Base-by-base conservation (phyloP, 1,140 invertebrate species). In the Drosophila guanche region DNA sequence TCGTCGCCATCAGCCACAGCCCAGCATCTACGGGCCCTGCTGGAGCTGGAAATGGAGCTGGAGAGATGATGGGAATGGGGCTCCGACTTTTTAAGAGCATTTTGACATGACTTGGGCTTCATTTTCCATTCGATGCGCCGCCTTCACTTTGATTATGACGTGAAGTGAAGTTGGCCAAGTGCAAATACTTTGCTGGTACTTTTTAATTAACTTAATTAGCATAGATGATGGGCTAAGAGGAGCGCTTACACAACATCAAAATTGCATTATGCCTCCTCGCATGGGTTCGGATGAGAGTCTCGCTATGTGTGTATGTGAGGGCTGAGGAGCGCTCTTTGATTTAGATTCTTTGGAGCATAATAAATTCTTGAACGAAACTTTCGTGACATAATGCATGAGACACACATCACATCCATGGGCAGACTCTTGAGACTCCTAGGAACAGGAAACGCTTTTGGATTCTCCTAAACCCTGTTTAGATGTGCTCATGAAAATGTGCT, bases 191-290 rank as follows among this genome's bases (percentile, higher is more conserved):
- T 85, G 81, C 83, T 85, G 77, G 81, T 85, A 88, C 81, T 88
- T 85, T 88, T 85, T 85, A 85, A 85, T 85, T 85, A 85, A 85
- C 81, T 85, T 85, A 85, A 85, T 85, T 85, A 85, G 81, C 81
- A 85, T 85, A 88, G 81, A 86, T 81, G 81, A 85, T 76, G 81
- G 72, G 63, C 81, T 88, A 81, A 85, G 77, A 85, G 83, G 65
- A 67, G 63, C 80, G 81, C 80, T 84, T 84, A 85, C 69, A 85
- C 58, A 85, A 85, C 81, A 85, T 85, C 77, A 81, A 85, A 85
- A 85, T 88, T 85, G 81, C 81, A 85, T 85, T 85, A 85, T 81
- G 70, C 63, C 50, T 66, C 45, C 51, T 60, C 27, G 50, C 53
- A 40, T 3, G 8, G 33, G 33, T 12, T 12, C 22, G 16, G 27